These are phyloP conservation scores for Sebastes ruberrimus DNA, from an alignment of 2,797 vertebrate species.

Conservation along the genomic window DNA sequence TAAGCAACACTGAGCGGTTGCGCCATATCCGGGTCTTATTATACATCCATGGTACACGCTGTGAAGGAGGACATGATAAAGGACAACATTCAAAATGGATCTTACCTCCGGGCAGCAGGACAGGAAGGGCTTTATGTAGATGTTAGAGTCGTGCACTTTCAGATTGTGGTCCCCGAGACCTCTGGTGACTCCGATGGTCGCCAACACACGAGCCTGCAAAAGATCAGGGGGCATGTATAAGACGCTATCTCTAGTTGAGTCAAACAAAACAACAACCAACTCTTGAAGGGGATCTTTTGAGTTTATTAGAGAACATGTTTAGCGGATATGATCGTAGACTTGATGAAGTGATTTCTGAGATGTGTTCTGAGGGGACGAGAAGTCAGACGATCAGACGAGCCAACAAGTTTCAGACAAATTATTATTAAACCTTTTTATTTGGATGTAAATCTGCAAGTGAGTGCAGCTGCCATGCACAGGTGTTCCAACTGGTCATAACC, in stretches of 20 bases:
- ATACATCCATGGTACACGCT: neutral
- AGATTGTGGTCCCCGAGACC: conserved; percentile 96
- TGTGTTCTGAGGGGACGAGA: neutral
- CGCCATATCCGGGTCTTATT: no score
- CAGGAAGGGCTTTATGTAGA: conserved; percentile 98
- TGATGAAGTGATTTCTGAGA: neutral
- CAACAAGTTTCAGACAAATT: neutral
- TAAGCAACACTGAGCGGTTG: no score
- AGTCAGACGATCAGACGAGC: neutral
- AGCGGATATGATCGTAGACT: neutral
- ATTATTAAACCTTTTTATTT: neutral
- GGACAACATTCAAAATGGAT: neutral
- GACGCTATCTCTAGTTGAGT: neutral
- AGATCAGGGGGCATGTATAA: neutral
- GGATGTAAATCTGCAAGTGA: neutral
- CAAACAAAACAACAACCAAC: neutral
- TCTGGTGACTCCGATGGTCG: conserved; percentile 96
- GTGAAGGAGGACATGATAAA: neutral
- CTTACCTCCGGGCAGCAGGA: conserved; percentile 96
- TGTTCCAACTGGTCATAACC: neutral
- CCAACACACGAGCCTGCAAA: conserved; percentile 93
- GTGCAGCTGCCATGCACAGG: neutral
- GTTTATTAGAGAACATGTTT: neutral
- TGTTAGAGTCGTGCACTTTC: conserved; percentile 97
- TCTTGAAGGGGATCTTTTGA: neutral